These are phyloP conservation scores for Coracias cyanogaster DNA, from an alignment of 2,797 vertebrate genomes.

Conservation along the genomic window DNA sequence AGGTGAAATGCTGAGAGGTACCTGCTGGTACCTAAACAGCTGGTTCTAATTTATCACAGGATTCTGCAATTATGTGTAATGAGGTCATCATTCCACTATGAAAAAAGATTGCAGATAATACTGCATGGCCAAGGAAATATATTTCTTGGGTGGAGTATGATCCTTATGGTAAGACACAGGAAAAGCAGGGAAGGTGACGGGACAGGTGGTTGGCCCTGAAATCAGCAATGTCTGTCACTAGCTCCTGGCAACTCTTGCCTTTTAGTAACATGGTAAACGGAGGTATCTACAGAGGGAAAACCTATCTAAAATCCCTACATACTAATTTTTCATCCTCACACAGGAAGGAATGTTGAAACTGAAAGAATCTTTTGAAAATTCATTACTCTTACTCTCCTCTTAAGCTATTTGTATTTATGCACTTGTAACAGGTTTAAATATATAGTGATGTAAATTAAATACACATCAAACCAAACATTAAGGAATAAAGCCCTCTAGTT, in stretches of 20 bases:
- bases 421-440: background rate
- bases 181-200: background rate
- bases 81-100: background rate
- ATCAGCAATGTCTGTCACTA: background rate
- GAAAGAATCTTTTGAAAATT: background rate
- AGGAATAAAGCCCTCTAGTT: background rate
- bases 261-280: background rate
- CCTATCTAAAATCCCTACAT: background rate
- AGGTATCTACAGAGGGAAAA: background rate
- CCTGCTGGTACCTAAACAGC: background rate
- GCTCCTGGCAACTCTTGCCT: background rate
- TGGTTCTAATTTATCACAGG: background rate
- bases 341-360: background rate
- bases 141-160: background rate
- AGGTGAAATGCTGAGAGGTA: conserved; percentile 10
- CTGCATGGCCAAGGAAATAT: background rate
- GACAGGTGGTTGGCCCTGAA: background rate
- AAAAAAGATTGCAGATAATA: background rate
- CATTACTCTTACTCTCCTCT: background rate
- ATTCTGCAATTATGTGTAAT: background rate
- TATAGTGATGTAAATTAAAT: conserved; percentile 8
- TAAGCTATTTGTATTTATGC: conserved; percentile 19
- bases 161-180: background rate
- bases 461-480: background rate
- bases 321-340: background rate